Conservation (phyloP, 2,888 invertebrate species). For the Amiota minor region DNA sequence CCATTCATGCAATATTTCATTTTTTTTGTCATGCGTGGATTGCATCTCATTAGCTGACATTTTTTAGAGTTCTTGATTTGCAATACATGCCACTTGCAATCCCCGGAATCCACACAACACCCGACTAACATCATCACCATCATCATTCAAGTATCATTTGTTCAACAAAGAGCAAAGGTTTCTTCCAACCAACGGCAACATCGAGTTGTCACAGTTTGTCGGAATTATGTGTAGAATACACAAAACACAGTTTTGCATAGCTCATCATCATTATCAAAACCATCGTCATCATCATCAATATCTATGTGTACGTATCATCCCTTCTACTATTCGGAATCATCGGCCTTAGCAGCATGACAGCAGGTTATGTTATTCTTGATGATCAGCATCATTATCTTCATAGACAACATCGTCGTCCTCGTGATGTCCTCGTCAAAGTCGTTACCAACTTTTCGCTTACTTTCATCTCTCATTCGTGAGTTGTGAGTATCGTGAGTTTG, state of each 20-base stretch:
- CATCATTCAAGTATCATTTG: not conserved
- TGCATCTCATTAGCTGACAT: conserved; percentile 27
- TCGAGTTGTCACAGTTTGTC: conserved; percentile 30
- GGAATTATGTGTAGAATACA: conserved; percentile 25
- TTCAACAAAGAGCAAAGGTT: conserved; percentile 14
- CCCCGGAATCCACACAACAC: too few species aligned
- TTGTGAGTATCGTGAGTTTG: too few species aligned
- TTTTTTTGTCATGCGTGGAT: conserved; percentile 20
- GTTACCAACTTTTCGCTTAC: conserved; percentile 23
- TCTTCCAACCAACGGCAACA: not conserved
- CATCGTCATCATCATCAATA: not conserved
- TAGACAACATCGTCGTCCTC: conserved; percentile 7
- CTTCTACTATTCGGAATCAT: too few species aligned
- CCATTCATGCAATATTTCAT: not conserved
- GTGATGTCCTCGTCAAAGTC: conserved; percentile 19
- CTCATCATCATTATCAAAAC: conserved; percentile 23
- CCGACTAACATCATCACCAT: not conserved
- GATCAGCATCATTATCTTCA: conserved; percentile 3
- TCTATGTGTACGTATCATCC: not conserved
- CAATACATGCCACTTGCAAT: conserved; percentile 12
- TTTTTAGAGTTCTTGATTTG: conserved; percentile 16
- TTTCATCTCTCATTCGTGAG: not conserved
- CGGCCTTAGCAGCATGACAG: not conserved
- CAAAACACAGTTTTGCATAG: conserved; percentile 21
- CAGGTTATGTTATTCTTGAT: not conserved